Evolutionary conservation across 2,888 invertebrate species (phyloP).

Genomic region (Emesis russula): DNA sequence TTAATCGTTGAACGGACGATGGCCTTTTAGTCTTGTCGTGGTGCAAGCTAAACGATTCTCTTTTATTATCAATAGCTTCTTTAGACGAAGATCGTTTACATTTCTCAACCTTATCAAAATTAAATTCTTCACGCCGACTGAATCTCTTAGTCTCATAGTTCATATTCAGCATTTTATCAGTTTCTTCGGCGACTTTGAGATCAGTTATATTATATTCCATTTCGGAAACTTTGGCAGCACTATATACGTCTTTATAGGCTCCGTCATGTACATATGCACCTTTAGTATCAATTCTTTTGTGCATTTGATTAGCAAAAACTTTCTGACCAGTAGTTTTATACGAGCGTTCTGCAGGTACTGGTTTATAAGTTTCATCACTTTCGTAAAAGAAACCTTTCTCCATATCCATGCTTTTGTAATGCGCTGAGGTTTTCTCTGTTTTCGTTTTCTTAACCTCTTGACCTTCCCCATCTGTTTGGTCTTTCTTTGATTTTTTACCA

Average conservation of each 20-base stretch:
- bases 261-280: conserved; percentile 95
- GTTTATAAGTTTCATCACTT: conserved; percentile 92
- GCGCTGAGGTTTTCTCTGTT: conserved; percentile 92
- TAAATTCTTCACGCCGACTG: conserved; percentile 93
- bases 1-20: conserved; percentile 92
- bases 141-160: conserved; percentile 93
- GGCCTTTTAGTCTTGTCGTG: conserved; percentile 93
- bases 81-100: conserved; percentile 92
- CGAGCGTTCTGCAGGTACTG: conserved; percentile 93
- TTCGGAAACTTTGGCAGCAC: conserved; percentile 93
- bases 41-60: conserved; percentile 92
- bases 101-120: conserved; percentile 90
- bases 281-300: conserved; percentile 95
- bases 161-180: conserved; percentile 93
- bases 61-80: conserved; percentile 92
- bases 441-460: conserved; percentile 93
- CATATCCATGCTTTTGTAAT: conserved; percentile 92
- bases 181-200: conserved; percentile 95
- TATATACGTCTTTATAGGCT: conserved; percentile 94
- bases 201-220: conserved; percentile 95
- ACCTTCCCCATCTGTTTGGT: conserved; percentile 93
- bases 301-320: conserved; percentile 95
- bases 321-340: conserved; percentile 94
- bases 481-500: conserved; percentile 97
- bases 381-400: conserved; percentile 90